These are phyloP conservation scores for Rattus norvegicus DNA, from an alignment of 2,113 vertebrate species.

Conservation along the genomic window GRCr8 NC_086019.1:251947001-251947500, in stretches of 20 bases:
- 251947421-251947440: not conserved
- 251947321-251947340: not conserved
- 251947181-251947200: not conserved
- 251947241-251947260: not conserved
- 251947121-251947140: not conserved
- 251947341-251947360: not conserved
- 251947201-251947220: not conserved
- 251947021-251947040: not conserved
- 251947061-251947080: not conserved
- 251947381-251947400: not conserved
- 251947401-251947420: not conserved
- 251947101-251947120: not conserved
- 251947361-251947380: not conserved
- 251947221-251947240: not conserved
- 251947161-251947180: not conserved
- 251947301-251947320: conserved; percentile 16
- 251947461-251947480: not conserved
- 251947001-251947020: not conserved
- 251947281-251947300: not conserved
- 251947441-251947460: not conserved
- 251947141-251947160: not conserved
- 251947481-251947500: not conserved
- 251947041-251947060: not conserved
- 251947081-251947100: not conserved
- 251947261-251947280: not conserved